These are phyloP conservation scores for Drosophila parvula DNA, from an alignment of 1,140 invertebrate species.

Conservation along the genomic window DNA sequence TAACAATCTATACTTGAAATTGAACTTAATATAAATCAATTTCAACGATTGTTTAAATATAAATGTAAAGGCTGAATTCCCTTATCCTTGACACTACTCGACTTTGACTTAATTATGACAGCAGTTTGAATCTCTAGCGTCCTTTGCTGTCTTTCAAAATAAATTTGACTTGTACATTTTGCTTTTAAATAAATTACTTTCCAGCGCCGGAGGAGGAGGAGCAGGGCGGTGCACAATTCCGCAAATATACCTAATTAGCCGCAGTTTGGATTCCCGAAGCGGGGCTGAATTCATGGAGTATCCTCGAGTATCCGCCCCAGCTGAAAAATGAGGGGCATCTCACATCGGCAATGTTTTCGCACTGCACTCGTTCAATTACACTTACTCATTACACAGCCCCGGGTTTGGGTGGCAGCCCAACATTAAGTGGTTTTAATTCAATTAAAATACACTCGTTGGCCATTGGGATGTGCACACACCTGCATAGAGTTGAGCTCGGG, in stretches of 20 bases:
- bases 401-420: conserved; percentile 4
- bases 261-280: conserved; percentile 1
- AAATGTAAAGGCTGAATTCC: not conserved
- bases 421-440: conserved; percentile 39
- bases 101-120: not conserved
- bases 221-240: not conserved
- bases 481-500: not conserved
- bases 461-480: not conserved
- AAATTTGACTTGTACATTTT: conserved; percentile 17
- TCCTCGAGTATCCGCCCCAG: conserved; percentile 15
- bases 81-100: not conserved
- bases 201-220: too few species aligned
- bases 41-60: too few species aligned
- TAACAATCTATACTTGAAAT: not conserved
- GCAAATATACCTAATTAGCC: conserved; percentile 40
- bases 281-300: not conserved
- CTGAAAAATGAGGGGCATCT: not conserved
- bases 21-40: not conserved
- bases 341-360: conserved; percentile 3
- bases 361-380: conserved; percentile 5
- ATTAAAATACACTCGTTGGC: conserved; percentile 34
- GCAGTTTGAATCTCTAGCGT: not conserved
- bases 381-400: conserved; percentile 5
- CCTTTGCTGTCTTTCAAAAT: not conserved
- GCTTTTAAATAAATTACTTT: conserved; percentile 59